A percentile compares a stretch with the other conserved stretches of the same genome.
phyloP scores from a whole-genome alignment of 2,888 invertebrate genomes.

The Clivina fossor region DNA sequence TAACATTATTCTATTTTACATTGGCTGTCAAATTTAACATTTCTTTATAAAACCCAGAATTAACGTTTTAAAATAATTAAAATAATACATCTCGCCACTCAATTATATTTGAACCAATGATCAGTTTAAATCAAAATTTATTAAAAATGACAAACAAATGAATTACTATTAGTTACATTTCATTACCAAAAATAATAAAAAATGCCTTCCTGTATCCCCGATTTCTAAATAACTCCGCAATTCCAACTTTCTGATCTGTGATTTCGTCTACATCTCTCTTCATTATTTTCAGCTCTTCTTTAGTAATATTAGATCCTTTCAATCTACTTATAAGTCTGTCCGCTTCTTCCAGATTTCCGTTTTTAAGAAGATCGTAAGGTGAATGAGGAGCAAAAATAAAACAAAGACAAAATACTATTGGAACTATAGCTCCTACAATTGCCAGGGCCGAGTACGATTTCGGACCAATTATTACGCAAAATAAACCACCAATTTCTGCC shows the following conservation, averaged over 20 bases:
- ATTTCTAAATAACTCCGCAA: conserved; percentile 47
- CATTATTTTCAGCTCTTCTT: conserved; percentile 51
- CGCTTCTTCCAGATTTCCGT: conserved; percentile 47
- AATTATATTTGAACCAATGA: no score
- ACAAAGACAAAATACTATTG: conserved; percentile 48
- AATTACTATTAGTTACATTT: no score
- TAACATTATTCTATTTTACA: no score
- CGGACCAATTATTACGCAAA: no score
- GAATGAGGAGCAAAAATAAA: conserved; percentile 55
- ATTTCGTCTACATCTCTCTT: conserved; percentile 48
- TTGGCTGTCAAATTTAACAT: no score
- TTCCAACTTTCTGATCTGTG: conserved; percentile 46
- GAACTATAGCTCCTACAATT: conserved; percentile 49
- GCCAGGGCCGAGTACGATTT: no score
- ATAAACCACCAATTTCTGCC: no score
- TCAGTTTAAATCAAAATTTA: no score
- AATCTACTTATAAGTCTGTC: conserved; percentile 43
- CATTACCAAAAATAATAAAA: conserved; percentile 36
- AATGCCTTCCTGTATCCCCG: conserved; percentile 30
- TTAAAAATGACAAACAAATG: no score
- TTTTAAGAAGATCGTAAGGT: conserved; percentile 54
- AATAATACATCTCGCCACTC: no score
- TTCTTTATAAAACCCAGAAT: no score
- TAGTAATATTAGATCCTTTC: conserved; percentile 50
- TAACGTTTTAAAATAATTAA: no score